Conservation (phyloP, 1,140 invertebrate species). For the Drosophila virilis region DNA sequence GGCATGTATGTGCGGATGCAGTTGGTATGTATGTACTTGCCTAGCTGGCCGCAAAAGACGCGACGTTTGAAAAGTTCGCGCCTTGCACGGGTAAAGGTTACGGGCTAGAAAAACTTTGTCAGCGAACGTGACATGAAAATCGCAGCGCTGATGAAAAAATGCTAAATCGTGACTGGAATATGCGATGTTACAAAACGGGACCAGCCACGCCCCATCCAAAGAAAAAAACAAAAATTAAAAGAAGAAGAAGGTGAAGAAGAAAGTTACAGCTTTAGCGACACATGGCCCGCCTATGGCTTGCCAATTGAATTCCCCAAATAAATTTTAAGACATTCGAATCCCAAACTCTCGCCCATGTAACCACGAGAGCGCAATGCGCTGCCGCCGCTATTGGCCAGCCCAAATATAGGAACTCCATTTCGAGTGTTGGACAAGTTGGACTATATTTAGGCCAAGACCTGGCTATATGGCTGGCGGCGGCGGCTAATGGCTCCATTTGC, state of each 20-base stretch:
- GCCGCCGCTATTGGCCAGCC: slow-evolving; percentile 9
- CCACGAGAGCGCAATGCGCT: slow-evolving; percentile 45
- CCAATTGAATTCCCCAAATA: slow-evolving; percentile 37
- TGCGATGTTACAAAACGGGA: not conserved
- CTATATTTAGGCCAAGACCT: slow-evolving; percentile 64
- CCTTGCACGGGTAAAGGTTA: slow-evolving; percentile 46
- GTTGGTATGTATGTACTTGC: slow-evolving; percentile 15
- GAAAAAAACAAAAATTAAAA: not conserved
- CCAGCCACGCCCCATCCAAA: not conserved
- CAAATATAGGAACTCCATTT: slow-evolving; percentile 59
- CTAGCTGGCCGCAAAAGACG: slow-evolving; percentile 39
- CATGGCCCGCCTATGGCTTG: slow-evolving; percentile 38
- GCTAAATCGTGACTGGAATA: slow-evolving; percentile 64
- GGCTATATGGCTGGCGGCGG: slow-evolving; percentile 18
- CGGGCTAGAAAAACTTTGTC: slow-evolving; percentile 54
- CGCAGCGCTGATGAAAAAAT: slow-evolving; percentile 66
- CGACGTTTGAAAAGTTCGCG: slow-evolving; percentile 45
- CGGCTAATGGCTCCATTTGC: slow-evolving; percentile 52
- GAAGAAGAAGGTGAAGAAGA: not conserved
- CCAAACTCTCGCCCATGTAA: slow-evolving; percentile 15
- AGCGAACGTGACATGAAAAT: slow-evolving; percentile 66
- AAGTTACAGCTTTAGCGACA: slow-evolving; percentile 40
- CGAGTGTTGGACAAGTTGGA: slow-evolving; percentile 12
- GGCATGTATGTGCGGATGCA: not conserved
- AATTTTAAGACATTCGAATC: slow-evolving; percentile 13